phyloP scores from a whole-genome alignment of 2,113 vertebrate species.

The Motacilla alba region DNA sequence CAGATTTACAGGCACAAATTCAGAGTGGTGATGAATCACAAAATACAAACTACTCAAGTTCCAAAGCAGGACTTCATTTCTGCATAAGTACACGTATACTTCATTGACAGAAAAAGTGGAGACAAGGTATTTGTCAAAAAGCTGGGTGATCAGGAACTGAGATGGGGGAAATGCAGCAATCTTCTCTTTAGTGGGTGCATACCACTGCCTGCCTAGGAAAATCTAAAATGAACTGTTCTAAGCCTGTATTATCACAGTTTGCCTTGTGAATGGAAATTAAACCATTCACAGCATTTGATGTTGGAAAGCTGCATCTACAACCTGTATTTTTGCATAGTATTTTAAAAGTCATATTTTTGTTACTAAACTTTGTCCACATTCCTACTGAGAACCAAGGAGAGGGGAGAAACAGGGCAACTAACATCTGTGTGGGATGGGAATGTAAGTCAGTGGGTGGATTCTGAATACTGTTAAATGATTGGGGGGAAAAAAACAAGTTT shows the following conservation, averaged over 20 bases:
- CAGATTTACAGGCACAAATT: constrained; percentile 7
- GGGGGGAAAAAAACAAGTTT: constrained; percentile 67
- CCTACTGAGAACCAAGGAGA: constrained; percentile 33
- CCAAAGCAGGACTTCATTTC: constrained; percentile 9
- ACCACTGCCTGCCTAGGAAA: background rate
- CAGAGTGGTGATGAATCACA: background rate
- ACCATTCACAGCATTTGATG: background rate
- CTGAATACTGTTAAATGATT: constrained; percentile 66
- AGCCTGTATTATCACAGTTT: background rate
- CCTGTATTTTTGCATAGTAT: background rate
- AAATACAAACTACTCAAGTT: background rate
- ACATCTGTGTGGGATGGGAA: constrained; percentile 81
- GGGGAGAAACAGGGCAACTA: constrained; percentile 55
- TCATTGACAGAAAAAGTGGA: background rate
- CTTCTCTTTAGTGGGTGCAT: background rate
- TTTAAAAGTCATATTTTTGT: background rate
- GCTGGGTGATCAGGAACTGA: background rate
- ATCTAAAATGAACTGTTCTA: background rate
- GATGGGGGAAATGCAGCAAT: background rate
- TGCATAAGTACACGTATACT: background rate
- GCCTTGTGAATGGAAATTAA: background rate
- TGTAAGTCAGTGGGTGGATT: constrained; percentile 75
- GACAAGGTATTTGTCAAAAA: background rate
- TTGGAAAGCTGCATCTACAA: constrained; percentile 13
- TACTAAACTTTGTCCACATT: constrained; percentile 3